Evolutionary conservation across 92 coral and sea anemone genomes (phyloP), one percentile per base, ranked within the genome.

Genomic region (Epizoanthus scotinus): DNA sequence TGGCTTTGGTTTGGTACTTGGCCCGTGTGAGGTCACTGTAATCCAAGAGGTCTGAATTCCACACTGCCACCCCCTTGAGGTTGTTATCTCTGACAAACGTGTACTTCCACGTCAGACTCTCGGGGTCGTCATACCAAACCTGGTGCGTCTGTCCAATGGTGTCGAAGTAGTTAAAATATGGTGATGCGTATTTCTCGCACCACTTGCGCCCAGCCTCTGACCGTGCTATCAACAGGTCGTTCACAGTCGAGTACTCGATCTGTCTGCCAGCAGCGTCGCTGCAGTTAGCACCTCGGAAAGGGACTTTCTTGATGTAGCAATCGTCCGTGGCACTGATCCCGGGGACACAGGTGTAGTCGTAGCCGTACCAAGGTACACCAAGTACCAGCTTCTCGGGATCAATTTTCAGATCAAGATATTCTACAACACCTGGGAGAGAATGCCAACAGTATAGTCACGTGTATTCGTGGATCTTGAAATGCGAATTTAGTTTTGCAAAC

Each of bases 221-320:
- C 38, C 98, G 85, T 58, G 90, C 90, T 19, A 85, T 52, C 25
- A 89, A 44, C 74, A 95, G 86, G 67, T 95, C 98, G 60, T 93
- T 82, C 50, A 95, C 82, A 13, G 86, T 88, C 15, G 98, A 90
- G 86, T 90, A 95, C 52, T 86, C 86, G 21, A 90, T 85, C 82
- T 95, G 98, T 49, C 84, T 72, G n/a, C 98, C 98, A 52, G 98
- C 98, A 36, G 98, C 98, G 70, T 95, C 98, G 73, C 98, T 95
- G 81, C 98, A 95, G 82, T 93, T 93, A 70, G 88, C 98, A 2
- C 98, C 98, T 22, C 94, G 85, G 77, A 90, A 95, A 8, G 98
- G 98, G 17, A 93, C 95, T 36, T 74, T 84, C 62, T 93, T 93
- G 83, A 95, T 90, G 72, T 47, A 84, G 89, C 98, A 95, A 20